A percentile compares a stretch with the other conserved stretches of the same genome.
These are phyloP conservation scores for Drosophila santomea DNA, from an alignment of 1,140 invertebrate species.

Conservation along the genomic window DNA sequence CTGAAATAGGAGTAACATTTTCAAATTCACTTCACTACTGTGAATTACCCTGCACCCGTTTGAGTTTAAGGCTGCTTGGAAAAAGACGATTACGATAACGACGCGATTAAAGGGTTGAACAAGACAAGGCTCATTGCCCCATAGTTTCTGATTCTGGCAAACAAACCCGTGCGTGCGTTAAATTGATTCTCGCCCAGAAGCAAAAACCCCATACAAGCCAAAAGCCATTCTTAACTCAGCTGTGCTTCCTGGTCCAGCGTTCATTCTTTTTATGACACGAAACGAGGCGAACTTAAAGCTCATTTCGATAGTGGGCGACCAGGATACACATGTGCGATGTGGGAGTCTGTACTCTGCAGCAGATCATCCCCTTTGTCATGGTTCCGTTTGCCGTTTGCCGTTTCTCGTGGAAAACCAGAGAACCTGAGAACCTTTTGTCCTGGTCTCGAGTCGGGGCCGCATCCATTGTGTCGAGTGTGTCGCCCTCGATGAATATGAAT, in stretches of 20 bases:
- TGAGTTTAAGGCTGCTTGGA: conserved; percentile 65
- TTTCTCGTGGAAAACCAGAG: conserved; percentile 32
- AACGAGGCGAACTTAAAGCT: conserved; percentile 61
- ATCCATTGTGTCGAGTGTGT: conserved; percentile 48
- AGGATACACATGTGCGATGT: conserved; percentile 16
- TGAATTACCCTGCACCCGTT: conserved; percentile 65
- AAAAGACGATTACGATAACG: conserved; percentile 37
- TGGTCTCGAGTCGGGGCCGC: conserved; percentile 21
- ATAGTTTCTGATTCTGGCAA: conserved; percentile 65
- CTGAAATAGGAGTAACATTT: not conserved
- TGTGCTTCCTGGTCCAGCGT: conserved; percentile 50
- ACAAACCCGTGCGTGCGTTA: conserved; percentile 75
- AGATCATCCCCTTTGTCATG: conserved; percentile 60
- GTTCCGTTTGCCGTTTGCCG: conserved; percentile 67
- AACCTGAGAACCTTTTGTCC: conserved; percentile 47
- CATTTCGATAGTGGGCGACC: conserved; percentile 8
- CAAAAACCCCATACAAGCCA: conserved; percentile 7
- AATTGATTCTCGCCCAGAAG: conserved; percentile 58
- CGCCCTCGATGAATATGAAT: conserved; percentile 43
- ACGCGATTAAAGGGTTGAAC: conserved; percentile 37
- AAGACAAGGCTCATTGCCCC: conserved; percentile 62
- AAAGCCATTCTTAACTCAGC: conserved; percentile 17
- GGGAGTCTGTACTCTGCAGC: conserved; percentile 26
- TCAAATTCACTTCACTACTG: not conserved
- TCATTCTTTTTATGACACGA: conserved; percentile 52